These are phyloP conservation scores for Adelges cooleyi DNA, from an alignment of 1,140 invertebrate species.

Conservation along the genomic window DNA sequence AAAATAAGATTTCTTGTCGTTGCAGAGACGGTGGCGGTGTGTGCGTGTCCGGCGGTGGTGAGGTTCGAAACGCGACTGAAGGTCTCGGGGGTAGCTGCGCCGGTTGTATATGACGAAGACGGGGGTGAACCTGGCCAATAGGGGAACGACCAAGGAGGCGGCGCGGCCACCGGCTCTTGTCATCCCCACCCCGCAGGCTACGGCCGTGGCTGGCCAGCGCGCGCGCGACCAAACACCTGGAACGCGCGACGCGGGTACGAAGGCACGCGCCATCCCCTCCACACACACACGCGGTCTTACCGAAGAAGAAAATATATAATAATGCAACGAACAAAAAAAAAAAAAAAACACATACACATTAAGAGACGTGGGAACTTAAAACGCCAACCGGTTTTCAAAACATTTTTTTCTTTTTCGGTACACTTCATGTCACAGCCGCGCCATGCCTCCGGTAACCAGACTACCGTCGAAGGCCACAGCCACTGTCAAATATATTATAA, in stretches of 20 bases:
- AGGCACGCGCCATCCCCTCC: slow-evolving; percentile 26
- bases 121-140: slow-evolving; percentile 1
- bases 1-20: no score
- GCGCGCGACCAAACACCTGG: slow-evolving; percentile 4
- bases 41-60: slow-evolving; percentile 12
- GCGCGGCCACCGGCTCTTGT: slow-evolving; percentile 6
- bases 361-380: slow-evolving; percentile 27
- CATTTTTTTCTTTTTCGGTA: slow-evolving; percentile 16
- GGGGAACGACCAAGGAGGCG: background rate
- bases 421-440: slow-evolving; percentile 1
- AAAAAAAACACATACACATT: slow-evolving; percentile 2
- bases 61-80: slow-evolving; percentile 23
- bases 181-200: slow-evolving; percentile 2
- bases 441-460: slow-evolving; percentile 14
- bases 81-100: background rate
- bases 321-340: background rate
- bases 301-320: background rate
- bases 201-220: slow-evolving; percentile 8
- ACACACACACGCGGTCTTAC: no score
- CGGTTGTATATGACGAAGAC: background rate
- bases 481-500: background rate
- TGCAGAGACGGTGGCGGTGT: background rate
- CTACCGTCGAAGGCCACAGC: slow-evolving; percentile 23
- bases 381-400: slow-evolving; percentile 15
- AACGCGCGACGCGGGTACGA: slow-evolving; percentile 6